phyloP scores from a whole-genome alignment of 2,888 invertebrate species.

The Peribatodes rhomboidaria region DNA sequence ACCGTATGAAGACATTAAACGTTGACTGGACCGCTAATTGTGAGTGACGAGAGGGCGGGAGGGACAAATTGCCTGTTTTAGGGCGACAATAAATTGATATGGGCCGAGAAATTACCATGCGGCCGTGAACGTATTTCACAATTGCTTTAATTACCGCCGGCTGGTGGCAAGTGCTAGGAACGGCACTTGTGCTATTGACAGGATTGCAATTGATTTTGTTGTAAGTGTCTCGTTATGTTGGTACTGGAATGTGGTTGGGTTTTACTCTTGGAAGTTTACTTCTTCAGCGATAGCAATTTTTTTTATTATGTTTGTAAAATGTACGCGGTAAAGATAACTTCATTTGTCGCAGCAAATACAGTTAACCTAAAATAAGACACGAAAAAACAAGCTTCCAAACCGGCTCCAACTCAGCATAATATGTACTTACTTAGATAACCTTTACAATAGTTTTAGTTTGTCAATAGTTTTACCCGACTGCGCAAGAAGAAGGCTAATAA shows the following conservation, averaged over 20 bases:
- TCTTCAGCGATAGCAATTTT: no score
- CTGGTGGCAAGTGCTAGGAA: conserved; percentile 67
- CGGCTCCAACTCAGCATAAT: no score
- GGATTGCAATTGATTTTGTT: conserved; percentile 52
- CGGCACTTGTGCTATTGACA: conserved; percentile 57
- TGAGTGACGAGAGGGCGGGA: conserved; percentile 63
- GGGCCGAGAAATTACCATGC: conserved; percentile 80
- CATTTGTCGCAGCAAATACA: no score
- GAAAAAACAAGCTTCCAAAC: no score
- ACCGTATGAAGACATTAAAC: conserved; percentile 73
- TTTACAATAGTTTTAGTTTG: no score
- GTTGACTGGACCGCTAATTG: conserved; percentile 74
- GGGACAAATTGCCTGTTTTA: conserved; percentile 81
- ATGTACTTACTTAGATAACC: no score
- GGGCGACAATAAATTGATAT: conserved; percentile 84
- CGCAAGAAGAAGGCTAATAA: no score
- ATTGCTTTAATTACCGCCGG: conserved; percentile 79
- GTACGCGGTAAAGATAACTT: no score
- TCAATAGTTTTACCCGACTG: no score
- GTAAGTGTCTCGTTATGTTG: conserved; percentile 5
- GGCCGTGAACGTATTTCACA: conserved; percentile 75
- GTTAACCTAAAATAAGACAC: no score
- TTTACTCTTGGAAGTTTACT: background rate
- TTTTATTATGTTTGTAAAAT: no score
- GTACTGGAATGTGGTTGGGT: background rate